Percentiles rank a stretch among this genome's conserved stretches.
Conservation (phyloP, 2,113 vertebrate genomes). For the Spheniscus mendiculus region DNA sequence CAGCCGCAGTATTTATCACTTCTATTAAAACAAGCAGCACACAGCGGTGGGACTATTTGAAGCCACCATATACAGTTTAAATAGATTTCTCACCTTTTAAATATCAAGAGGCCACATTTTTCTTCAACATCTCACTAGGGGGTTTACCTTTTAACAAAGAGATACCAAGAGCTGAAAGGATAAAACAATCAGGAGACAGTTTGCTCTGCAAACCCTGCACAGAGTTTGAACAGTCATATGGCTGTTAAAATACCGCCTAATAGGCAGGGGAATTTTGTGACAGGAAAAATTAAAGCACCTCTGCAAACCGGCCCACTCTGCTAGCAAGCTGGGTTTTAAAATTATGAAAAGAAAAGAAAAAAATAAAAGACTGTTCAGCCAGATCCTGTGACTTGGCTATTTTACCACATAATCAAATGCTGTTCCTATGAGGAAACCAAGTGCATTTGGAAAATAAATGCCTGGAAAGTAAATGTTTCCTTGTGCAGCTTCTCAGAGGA, state of each 20-base stretch:
- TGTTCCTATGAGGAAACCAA: not conserved
- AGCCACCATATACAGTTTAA: constrained; percentile 67
- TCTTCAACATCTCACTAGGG: constrained; percentile 56
- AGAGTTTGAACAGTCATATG: not conserved
- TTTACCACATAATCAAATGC: not conserved
- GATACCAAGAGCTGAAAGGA: constrained; percentile 38
- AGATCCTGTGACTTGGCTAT: not conserved
- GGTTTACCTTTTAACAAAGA: constrained; percentile 67
- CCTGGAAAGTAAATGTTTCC: not conserved
- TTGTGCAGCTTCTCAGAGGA: not conserved
- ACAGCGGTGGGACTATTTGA: not conserved
- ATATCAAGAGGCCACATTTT: constrained; percentile 66
- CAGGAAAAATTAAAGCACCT: not conserved
- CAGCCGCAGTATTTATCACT: constrained; percentile 64
- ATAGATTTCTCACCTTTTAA: constrained; percentile 76
- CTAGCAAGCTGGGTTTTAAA: not conserved
- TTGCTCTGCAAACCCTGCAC: constrained; percentile 45
- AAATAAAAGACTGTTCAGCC: not conserved
- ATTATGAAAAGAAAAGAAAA: not conserved
- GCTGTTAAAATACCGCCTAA: constrained; percentile 37
- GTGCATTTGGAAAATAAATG: not conserved
- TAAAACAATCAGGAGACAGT: constrained; percentile 52
- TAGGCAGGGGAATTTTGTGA: not conserved
- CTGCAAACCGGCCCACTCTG: not conserved
- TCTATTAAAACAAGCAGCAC: constrained; percentile 67